Base-by-base conservation (phyloP, 2,113 vertebrate species). In the Mormyrus iriodes region DNA sequence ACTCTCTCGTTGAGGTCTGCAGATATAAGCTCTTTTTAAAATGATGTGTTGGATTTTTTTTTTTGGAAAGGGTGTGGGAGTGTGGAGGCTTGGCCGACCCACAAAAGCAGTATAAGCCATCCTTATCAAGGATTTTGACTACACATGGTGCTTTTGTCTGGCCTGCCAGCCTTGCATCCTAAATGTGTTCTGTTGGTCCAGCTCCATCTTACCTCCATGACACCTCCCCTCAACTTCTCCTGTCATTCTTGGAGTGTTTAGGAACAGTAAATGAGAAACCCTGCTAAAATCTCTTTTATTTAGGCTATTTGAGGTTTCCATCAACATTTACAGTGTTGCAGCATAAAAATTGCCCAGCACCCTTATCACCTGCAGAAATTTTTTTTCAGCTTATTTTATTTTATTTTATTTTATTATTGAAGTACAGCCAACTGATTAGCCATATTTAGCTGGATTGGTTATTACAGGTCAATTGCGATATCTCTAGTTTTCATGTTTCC, bases 21-120 rank as follows among this genome's bases (percentile, higher is more conserved):
- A 79, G 88, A 82, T 76, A 55, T 88, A 82, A 83, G 69, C 88
- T 83, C 46, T 88, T 55, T 88, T 88, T 88, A 79, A 88, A 88
- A 88, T 88, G 48, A 82, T 39, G 46, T 51, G 48, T 49, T 53
- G 19, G 69, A 42, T 42, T 21, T 35, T 76, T 79, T 79, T 65
- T 69, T 52, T 15, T 73, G 46, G 0, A 17, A n/a, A 9, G 69
- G 58, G 69, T 9, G 88, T 49, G 69, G n/a, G 48, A 24, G 61
- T 19, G 87, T 49, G 61, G n/a, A 35, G 58, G 12, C 7, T 35
- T 52, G 49, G 69, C 13, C 7, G 17, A 3, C 46, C 46, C 46
- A 76, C 82, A 76, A 49, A 73, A 49, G 58, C 44, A 12, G 42
- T 61, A 58, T 82, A 51, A 39, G 31, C n/a, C n/a, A n/a, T 31